A percentile compares a stretch with the other conserved stretches of the same genome.
phyloP scores from a whole-genome alignment of 1,140 invertebrate genomes.

The Drosophila albomicans region DNA sequence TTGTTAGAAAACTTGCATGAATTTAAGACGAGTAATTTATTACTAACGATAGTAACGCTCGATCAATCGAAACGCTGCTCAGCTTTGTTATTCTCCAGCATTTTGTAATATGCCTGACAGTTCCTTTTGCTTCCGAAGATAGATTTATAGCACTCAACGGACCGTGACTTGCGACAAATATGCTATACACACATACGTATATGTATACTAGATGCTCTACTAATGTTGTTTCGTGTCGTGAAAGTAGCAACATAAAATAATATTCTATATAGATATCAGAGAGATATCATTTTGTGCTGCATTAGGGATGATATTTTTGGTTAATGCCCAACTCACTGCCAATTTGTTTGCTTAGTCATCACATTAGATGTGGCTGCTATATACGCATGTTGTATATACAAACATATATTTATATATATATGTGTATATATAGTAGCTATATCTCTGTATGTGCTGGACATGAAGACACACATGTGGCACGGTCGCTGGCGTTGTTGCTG shows the following conservation, averaged over 20 bases:
- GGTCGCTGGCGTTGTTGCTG: conserved; percentile 9
- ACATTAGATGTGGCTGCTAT: conserved; percentile 25
- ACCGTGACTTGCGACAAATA: conserved; percentile 38
- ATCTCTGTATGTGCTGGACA: conserved; percentile 30
- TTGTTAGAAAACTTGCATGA: neutral
- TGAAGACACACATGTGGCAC: conserved; percentile 45
- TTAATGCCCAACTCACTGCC: conserved; percentile 59
- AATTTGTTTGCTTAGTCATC: conserved; percentile 78
- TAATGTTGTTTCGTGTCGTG: conserved; percentile 41
- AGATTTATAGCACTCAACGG: conserved; percentile 42
- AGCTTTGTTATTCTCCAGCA: neutral
- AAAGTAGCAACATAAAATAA: conserved; percentile 39
- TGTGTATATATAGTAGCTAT: conserved; percentile 16
- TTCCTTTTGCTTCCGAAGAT: neutral
- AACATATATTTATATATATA: conserved; percentile 40
- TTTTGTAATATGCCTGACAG: neutral
- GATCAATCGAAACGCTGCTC: neutral
- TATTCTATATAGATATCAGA: conserved; percentile 15
- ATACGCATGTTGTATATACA: conserved; percentile 26
- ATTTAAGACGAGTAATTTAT: neutral
- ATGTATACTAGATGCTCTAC: conserved; percentile 12
- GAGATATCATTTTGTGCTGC: conserved; percentile 25
- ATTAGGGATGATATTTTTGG: conserved; percentile 43
- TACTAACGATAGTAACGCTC: neutral
- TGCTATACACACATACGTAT: neutral